phyloP scores from a whole-genome alignment of 2,888 invertebrate species.

The Drosophila pegasa region DNA sequence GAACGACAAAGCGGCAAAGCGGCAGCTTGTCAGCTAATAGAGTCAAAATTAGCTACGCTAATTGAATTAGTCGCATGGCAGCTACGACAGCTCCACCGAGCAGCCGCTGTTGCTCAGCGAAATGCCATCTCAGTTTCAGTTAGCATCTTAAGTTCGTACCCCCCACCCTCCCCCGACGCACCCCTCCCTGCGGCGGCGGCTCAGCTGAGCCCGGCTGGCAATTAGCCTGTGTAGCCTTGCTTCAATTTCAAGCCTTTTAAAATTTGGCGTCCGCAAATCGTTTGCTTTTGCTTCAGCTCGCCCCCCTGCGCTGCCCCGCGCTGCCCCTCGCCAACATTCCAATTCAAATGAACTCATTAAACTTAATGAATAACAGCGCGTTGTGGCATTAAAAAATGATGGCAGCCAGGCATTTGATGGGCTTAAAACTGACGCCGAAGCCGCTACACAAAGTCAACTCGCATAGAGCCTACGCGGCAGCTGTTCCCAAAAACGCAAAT shows the following conservation, averaged over 20 bases:
- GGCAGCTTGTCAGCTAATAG: conserved; percentile 66
- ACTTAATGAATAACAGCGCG: conserved; percentile 71
- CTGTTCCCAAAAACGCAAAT: conserved; percentile 3
- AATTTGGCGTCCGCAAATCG: conserved; percentile 62
- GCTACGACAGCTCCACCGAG: conserved; percentile 18
- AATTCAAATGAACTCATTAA: conserved; percentile 74
- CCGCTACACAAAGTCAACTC: conserved; percentile 16
- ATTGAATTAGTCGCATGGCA: conserved; percentile 67
- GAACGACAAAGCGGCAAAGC: conserved; percentile 3
- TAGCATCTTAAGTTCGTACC: conserved; percentile 11
- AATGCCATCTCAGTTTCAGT: conserved; percentile 20
- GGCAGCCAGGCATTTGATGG: conserved; percentile 57
- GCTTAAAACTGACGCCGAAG: conserved; percentile 46
- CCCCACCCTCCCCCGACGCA: background rate
- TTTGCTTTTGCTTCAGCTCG: conserved; percentile 21
- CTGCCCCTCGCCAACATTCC: conserved; percentile 7
- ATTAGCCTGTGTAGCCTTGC: conserved; percentile 62
- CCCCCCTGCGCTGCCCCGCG: background rate
- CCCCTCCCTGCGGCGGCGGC: no score
- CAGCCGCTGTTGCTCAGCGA: background rate
- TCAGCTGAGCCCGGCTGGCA: conserved; percentile 36
- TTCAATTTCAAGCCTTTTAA: conserved; percentile 69
- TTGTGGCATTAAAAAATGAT: conserved; percentile 44
- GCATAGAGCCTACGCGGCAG: conserved; percentile 2
- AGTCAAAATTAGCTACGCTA: conserved; percentile 66